Evolutionary conservation across 2,797 vertebrate genomes (phyloP).

Genomic region (Acridotheres tristis): DNA sequence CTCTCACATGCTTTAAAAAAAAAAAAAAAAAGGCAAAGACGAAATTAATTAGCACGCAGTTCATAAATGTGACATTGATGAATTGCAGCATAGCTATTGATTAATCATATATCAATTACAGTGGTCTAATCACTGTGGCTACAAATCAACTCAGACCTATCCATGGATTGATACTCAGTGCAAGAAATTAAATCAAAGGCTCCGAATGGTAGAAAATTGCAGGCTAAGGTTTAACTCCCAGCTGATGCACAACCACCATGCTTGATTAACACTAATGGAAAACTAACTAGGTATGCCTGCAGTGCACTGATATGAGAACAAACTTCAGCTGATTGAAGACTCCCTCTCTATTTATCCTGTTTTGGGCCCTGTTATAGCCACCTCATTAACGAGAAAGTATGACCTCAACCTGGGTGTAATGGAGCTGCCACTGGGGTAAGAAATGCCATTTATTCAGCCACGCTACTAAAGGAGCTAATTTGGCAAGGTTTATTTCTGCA

Average conservation of each 20-base stretch:
- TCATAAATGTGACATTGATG: constrained; percentile 46
- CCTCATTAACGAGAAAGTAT: not conserved
- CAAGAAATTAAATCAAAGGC: constrained; percentile 42
- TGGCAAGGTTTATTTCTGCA: not conserved
- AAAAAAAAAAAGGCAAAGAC: not conserved
- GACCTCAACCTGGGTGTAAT: not conserved
- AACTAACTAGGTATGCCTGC: constrained; percentile 45
- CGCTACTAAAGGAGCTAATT: not conserved
- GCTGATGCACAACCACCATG: not conserved
- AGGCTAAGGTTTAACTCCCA: constrained; percentile 27
- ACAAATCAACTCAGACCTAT: constrained; percentile 4
- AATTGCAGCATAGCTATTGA: constrained; percentile 39
- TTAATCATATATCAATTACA: constrained; percentile 39
- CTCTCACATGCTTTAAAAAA: not conserved
- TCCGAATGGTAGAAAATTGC: not conserved
- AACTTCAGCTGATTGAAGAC: constrained; percentile 43
- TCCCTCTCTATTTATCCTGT: not conserved
- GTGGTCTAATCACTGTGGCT: not conserved
- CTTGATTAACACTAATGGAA: constrained; percentile 47
- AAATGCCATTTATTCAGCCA: not conserved
- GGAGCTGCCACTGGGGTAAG: not conserved
- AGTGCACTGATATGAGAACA: constrained; percentile 31
- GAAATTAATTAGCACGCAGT: constrained; percentile 46
- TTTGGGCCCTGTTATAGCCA: not conserved
- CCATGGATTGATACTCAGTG: not conserved